Evolutionary conservation across 2,797 vertebrate genomes (phyloP).

Genomic region (Astyanax mexicanus): DNA sequence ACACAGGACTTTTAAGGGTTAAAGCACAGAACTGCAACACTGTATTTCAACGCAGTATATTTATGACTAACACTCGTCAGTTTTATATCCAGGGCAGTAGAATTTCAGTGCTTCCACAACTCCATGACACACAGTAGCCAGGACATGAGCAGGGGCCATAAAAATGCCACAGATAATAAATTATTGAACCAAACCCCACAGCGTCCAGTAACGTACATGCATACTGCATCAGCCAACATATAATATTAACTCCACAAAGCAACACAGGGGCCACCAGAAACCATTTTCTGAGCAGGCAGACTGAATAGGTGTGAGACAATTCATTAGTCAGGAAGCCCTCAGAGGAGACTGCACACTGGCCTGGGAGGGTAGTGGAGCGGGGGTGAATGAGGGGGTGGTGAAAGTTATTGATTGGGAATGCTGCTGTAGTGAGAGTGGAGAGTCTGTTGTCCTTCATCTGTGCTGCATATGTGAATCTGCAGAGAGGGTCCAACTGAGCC

Average conservation of each 20-base stretch:
- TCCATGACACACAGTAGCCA: neutral
- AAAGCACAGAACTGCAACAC: neutral
- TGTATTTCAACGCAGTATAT: neutral
- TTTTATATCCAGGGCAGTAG: neutral
- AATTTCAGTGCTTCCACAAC: neutral
- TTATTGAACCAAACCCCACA: conserved; percentile 67
- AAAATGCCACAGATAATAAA: conserved; percentile 59
- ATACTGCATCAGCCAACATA: conserved; percentile 66
- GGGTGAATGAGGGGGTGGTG: neutral
- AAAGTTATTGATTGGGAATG: conserved; percentile 32
- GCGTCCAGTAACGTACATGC: conserved; percentile 63
- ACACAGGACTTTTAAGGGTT: too few species aligned
- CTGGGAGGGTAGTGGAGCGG: neutral
- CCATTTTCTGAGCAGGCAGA: neutral
- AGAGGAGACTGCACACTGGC: neutral
- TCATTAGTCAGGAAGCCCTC: neutral
- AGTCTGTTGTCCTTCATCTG: conserved; percentile 15
- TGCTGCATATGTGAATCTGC: neutral
- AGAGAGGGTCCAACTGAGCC: neutral
- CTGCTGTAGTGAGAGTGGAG: neutral
- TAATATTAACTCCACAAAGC: conserved; percentile 68
- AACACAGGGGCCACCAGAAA: neutral
- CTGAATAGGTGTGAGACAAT: neutral
- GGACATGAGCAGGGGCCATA: neutral
- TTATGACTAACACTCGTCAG: neutral